A percentile compares a stretch with the other conserved stretches of the same genome.
phyloP scores from a whole-genome alignment of 2,888 invertebrate species.

The Dicyrtomina minuta region DNA sequence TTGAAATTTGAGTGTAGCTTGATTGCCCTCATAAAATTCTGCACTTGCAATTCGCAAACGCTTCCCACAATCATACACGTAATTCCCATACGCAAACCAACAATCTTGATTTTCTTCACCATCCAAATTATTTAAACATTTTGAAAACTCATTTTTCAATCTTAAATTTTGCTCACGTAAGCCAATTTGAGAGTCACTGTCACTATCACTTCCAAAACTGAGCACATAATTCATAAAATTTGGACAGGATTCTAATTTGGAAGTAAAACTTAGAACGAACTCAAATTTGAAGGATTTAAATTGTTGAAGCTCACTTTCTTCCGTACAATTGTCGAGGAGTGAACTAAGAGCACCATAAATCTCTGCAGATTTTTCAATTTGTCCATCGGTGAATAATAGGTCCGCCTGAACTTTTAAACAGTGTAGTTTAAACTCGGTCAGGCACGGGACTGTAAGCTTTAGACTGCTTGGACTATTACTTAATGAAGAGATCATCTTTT shows the following conservation, averaged over 20 bases:
- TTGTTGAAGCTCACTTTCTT: neutral
- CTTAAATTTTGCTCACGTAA: neutral
- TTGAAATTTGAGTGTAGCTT: conserved; percentile 26
- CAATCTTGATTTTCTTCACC: conserved; percentile 12
- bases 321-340: conserved; percentile 1
- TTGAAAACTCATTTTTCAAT: conserved; percentile 5
- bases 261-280: conserved; percentile 13
- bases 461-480: neutral
- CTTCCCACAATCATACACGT: conserved; percentile 13
- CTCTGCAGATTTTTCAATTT: conserved; percentile 4
- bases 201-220: too few relatives aligned
- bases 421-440: neutral
- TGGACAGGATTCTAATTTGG: neutral
- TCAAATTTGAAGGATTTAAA: neutral
- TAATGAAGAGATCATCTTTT: neutral
- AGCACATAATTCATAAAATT: too few relatives aligned
- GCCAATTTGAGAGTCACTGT: neutral
- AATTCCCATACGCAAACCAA: conserved; percentile 39
- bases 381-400: conserved; percentile 3
- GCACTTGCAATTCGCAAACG: neutral
- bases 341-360: neutral
- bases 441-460: neutral
- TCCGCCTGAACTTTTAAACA: conserved; percentile 13
- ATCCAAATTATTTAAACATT: neutral
- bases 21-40: neutral